phyloP scores from a whole-genome alignment of 2,888 invertebrate genomes.

The Cephus runcator region DNA sequence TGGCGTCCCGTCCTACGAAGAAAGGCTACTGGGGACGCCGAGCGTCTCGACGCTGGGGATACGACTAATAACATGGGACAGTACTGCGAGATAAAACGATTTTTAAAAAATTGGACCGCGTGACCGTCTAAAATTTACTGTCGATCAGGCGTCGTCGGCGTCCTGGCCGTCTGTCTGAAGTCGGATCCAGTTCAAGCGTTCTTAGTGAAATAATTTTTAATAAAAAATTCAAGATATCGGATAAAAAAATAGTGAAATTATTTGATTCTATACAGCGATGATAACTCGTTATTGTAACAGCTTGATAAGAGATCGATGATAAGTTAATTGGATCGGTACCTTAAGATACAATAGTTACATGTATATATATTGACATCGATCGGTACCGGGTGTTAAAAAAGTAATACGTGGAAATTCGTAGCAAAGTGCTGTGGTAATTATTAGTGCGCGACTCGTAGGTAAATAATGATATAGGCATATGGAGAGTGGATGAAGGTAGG shows the following conservation, averaged over 20 bases:
- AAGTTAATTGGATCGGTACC: no score
- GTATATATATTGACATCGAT: not conserved
- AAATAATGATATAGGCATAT: not conserved
- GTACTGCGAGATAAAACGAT: not conserved
- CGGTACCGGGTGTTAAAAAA: not conserved
- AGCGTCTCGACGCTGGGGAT: not conserved
- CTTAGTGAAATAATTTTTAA: no score
- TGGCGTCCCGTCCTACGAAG: not conserved
- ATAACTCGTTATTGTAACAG: no score
- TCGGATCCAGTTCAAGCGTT: conserved; percentile 5
- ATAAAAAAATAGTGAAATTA: not conserved
- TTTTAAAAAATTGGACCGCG: conserved; percentile 8
- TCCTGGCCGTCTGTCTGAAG: conserved; percentile 47
- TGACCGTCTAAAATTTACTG: conserved; percentile 32
- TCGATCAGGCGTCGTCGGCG: conserved; percentile 52
- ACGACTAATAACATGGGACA: not conserved
- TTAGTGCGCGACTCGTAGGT: not conserved
- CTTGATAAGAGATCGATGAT: no score
- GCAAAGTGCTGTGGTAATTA: not conserved
- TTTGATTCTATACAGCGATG: not conserved
- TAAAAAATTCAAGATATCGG: not conserved
- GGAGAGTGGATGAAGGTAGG: not conserved
- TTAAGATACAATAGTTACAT: not conserved
- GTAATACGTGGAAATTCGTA: not conserved
- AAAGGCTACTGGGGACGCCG: not conserved